phyloP scores from a whole-genome alignment of 1,140 invertebrate species.

The Acromyrmex charruanus region DNA sequence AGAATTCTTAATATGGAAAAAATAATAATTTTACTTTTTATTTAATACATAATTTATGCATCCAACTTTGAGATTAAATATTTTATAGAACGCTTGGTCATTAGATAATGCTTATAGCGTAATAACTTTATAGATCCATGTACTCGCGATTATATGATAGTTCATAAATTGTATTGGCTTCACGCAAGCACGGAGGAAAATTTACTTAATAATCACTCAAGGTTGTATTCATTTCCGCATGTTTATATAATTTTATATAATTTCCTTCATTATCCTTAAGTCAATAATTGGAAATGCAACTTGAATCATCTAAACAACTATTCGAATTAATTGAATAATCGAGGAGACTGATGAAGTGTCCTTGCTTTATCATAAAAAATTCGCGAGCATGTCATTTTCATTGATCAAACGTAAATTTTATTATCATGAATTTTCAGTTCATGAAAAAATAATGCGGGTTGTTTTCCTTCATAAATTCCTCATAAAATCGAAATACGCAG shows the following conservation, averaged over 20 bases:
- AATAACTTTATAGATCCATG: slow-evolving; percentile 33
- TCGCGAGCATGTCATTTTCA: not conserved
- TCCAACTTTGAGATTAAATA: not conserved
- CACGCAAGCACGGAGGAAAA: slow-evolving; percentile 49
- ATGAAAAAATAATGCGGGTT: slow-evolving; percentile 7
- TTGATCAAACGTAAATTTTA: not conserved
- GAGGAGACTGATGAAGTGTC: not conserved
- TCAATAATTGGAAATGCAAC: not conserved
- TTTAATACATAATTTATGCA: not conserved
- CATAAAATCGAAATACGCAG: not conserved
- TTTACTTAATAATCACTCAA: slow-evolving; percentile 65
- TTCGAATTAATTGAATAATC: not conserved
- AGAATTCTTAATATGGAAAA: not conserved
- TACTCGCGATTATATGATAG: slow-evolving; percentile 42
- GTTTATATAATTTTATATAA: slow-evolving; percentile 33
- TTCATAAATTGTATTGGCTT: slow-evolving; percentile 29
- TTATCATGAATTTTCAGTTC: not conserved
- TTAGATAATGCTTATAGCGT: slow-evolving; percentile 6
- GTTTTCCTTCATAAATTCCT: not conserved
- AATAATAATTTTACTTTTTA: not conserved
- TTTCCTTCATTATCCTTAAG: slow-evolving; percentile 8
- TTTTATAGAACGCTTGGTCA: not conserved
- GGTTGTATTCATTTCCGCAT: slow-evolving; percentile 15
- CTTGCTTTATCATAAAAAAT: not conserved
- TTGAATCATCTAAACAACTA: not conserved